Percentiles rank a stretch among this genome's conserved stretches.
These are phyloP conservation scores for Lacanobia wlatinum DNA, from an alignment of 2,888 invertebrate genomes.

Conservation along the genomic window DNA sequence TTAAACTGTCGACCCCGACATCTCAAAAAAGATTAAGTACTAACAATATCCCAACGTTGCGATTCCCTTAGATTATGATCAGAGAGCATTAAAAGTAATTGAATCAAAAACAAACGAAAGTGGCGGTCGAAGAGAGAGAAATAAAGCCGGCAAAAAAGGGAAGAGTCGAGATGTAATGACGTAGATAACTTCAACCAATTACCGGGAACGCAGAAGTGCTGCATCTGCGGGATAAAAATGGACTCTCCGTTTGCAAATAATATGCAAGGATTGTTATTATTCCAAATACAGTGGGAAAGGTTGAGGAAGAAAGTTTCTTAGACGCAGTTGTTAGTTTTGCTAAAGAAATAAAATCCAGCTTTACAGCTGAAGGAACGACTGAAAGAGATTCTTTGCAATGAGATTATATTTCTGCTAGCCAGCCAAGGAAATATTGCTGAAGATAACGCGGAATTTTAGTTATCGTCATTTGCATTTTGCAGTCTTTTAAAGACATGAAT, in stretches of 20 bases:
- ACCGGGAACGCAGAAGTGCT: conserved; percentile 86
- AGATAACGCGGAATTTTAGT: conserved; percentile 3
- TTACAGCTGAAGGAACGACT: not conserved
- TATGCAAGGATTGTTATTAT: conserved; percentile 83
- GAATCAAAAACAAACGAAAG: conserved; percentile 89
- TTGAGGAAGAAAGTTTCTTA: conserved; percentile 70
- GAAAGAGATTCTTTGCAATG: conserved; percentile 17
- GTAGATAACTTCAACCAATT: conserved; percentile 90
- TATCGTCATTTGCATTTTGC: conserved; percentile 1
- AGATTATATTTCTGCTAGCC: conserved; percentile 8
- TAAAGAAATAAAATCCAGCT: conserved; percentile 39
- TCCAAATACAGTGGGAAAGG: conserved; percentile 72
- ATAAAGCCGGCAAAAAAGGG: conserved; percentile 84
- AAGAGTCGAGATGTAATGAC: conserved; percentile 89
- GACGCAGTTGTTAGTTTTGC: conserved; percentile 45
- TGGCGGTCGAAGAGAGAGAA: conserved; percentile 82
- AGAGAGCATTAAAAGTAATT: conserved; percentile 85
- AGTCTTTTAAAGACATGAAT: conserved; percentile 28
- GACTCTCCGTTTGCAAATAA: conserved; percentile 80
- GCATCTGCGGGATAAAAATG: conserved; percentile 88
- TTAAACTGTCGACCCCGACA: conserved; percentile 55
- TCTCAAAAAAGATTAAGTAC: conserved; percentile 69
- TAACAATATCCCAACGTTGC: conserved; percentile 72
- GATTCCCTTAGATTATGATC: conserved; percentile 76
- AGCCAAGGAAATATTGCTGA: not conserved